These are phyloP conservation scores for Rhyacophila brunnea DNA, from an alignment of 1,140 invertebrate species.

Conservation along the genomic window DNA sequence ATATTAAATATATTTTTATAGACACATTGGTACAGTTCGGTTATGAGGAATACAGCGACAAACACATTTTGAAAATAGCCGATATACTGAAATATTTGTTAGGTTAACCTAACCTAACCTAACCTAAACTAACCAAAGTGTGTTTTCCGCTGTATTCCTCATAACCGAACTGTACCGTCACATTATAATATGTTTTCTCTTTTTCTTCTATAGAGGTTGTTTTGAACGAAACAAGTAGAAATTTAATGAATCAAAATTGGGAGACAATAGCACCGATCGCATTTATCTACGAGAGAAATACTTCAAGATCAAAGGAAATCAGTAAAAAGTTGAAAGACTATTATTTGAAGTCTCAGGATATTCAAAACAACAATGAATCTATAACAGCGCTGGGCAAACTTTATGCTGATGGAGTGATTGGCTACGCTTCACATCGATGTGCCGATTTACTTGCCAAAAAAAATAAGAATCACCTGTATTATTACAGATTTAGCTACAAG, in stretches of 20 bases:
- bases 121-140: no score
- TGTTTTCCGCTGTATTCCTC: no score
- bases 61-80: slow-evolving; percentile 48
- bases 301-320: no score
- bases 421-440: slow-evolving; percentile 52
- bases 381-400: slow-evolving; percentile 40
- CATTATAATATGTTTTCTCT: slow-evolving; percentile 50
- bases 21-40: slow-evolving; percentile 43
- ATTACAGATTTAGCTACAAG: slow-evolving; percentile 57
- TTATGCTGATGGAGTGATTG: slow-evolving; percentile 54
- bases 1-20: slow-evolving; percentile 48
- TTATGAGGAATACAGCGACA: no score
- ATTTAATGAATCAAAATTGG: no score
- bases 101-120: slow-evolving; percentile 51
- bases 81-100: slow-evolving; percentile 59
- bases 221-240: slow-evolving; percentile 43
- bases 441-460: slow-evolving; percentile 51
- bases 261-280: no score
- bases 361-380: slow-evolving; percentile 32
- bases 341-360: no score
- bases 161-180: no score
- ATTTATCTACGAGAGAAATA: no score
- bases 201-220: slow-evolving; percentile 48
- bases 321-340: no score
- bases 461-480: slow-evolving; percentile 51